These are phyloP conservation scores for Conchocele bisecta DNA, from an alignment of 2,888 invertebrate species.

Conservation along the genomic window DNA sequence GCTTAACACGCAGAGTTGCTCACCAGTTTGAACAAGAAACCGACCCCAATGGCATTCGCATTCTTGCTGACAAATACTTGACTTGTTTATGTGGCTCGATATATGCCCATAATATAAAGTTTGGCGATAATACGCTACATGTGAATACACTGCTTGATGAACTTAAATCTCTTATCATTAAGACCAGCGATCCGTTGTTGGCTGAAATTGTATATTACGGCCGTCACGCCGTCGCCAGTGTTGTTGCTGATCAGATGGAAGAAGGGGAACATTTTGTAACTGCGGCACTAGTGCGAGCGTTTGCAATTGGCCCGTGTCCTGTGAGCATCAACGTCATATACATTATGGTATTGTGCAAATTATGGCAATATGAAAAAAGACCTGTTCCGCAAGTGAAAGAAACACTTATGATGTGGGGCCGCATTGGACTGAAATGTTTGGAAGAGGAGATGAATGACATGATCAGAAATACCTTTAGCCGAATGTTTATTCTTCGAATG, in stretches of 20 bases:
- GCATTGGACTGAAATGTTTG: conserved; percentile 43
- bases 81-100: conserved; percentile 32
- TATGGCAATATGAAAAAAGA: conserved; percentile 49
- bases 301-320: conserved; percentile 34
- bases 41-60: too few species aligned
- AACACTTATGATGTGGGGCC: conserved; percentile 32
- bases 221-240: conserved; percentile 35
- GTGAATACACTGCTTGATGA: conserved; percentile 43
- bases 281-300: conserved; percentile 38
- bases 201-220: conserved; percentile 38
- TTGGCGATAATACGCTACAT: conserved; percentile 24
- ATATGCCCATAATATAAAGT: conserved; percentile 38
- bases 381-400: conserved; percentile 21
- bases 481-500: conserved; percentile 58
- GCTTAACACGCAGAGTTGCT: too few species aligned
- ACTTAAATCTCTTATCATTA: conserved; percentile 21
- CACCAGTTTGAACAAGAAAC: too few species aligned
- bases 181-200: conserved; percentile 28
- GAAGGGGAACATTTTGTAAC: conserved; percentile 32
- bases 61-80: conserved; percentile 43
- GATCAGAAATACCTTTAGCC: conserved; percentile 32
- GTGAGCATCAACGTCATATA: conserved; percentile 53
- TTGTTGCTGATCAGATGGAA: conserved; percentile 25
- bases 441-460: conserved; percentile 31
- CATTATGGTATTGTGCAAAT: conserved; percentile 42